Percentiles rank a stretch among this genome's conserved stretches.
Evolutionary conservation across 1,140 invertebrate genomes (phyloP).

Genomic region (Ceratina australensis): DNA sequence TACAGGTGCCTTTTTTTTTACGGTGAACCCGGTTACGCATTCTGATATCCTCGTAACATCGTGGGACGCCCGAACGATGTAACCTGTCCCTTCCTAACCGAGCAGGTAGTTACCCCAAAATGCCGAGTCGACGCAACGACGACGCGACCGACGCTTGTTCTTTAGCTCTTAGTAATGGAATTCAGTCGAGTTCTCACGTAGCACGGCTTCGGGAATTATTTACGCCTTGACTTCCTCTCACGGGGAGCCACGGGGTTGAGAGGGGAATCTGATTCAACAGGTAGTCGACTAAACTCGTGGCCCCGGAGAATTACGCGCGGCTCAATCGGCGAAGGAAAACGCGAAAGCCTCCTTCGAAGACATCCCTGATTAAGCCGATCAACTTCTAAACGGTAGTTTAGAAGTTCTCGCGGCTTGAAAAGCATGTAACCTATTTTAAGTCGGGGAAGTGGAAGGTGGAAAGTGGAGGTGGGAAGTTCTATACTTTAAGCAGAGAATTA

Average conservation of each 20-base stretch:
- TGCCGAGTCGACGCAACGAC: background rate
- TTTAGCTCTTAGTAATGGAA: background rate
- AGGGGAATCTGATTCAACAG: conserved; percentile 39
- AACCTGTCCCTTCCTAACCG: background rate
- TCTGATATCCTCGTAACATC: background rate
- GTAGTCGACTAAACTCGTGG: conserved; percentile 35
- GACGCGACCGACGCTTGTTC: background rate
- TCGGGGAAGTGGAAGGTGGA: too few species aligned
- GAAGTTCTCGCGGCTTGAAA: too few species aligned
- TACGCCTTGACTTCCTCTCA: conserved; percentile 4
- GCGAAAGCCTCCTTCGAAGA: conserved; percentile 4
- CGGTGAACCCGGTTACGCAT: background rate
- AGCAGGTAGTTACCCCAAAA: background rate
- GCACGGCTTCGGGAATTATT: conserved; percentile 31
- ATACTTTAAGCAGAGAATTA: too few species aligned
- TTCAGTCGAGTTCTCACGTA: conserved; percentile 48
- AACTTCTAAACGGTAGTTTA: background rate
- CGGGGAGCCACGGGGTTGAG: conserved; percentile 11
- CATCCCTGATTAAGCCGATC: conserved; percentile 9
- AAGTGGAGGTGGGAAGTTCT: too few species aligned
- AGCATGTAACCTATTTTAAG: too few species aligned
- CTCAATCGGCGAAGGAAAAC: background rate
- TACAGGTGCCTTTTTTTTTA: background rate
- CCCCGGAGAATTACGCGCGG: background rate
- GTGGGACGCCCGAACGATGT: background rate